phyloP scores from a whole-genome alignment of 1,140 invertebrate species.

The Thrips palmi region DNA sequence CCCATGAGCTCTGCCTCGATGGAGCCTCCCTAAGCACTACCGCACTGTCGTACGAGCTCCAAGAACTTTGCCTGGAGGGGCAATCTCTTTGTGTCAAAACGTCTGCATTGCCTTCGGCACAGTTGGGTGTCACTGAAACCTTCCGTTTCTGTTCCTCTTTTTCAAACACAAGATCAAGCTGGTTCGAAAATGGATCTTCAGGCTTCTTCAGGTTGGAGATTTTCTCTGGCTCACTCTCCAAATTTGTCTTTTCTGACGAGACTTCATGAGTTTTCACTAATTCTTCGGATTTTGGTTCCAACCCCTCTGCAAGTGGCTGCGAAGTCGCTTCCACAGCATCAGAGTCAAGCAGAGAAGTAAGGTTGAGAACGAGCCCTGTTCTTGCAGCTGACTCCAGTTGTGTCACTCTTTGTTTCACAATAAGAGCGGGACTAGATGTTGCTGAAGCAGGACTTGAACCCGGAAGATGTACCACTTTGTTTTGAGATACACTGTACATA shows the following conservation, averaged over 20 bases:
- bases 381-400: constrained; percentile 38
- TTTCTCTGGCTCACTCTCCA: constrained; percentile 15
- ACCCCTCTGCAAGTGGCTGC: too few relatives aligned
- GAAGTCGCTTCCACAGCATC: too few relatives aligned
- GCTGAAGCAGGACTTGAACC: constrained; percentile 13
- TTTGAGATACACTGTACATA: constrained; percentile 74
- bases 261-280: not conserved
- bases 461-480: constrained; percentile 62
- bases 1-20: constrained; percentile 69
- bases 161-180: constrained; percentile 50
- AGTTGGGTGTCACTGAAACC: not conserved
- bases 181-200: constrained; percentile 48
- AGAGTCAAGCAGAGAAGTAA: constrained; percentile 39
- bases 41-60: constrained; percentile 62
- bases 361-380: constrained; percentile 40
- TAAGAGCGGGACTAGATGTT: constrained; percentile 1
- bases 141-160: constrained; percentile 41
- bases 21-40: constrained; percentile 32
- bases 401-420: constrained; percentile 38
- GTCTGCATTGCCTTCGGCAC: not conserved
- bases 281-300: not conserved
- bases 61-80: constrained; percentile 50
- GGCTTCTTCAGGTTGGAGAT: constrained; percentile 21
- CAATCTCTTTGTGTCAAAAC: constrained; percentile 20
- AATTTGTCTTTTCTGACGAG: constrained; percentile 1